Percentiles rank a stretch among this genome's conserved stretches.
Conservation (phyloP, 2,113 vertebrate genomes). For the Tapirus terrestris region DNA sequence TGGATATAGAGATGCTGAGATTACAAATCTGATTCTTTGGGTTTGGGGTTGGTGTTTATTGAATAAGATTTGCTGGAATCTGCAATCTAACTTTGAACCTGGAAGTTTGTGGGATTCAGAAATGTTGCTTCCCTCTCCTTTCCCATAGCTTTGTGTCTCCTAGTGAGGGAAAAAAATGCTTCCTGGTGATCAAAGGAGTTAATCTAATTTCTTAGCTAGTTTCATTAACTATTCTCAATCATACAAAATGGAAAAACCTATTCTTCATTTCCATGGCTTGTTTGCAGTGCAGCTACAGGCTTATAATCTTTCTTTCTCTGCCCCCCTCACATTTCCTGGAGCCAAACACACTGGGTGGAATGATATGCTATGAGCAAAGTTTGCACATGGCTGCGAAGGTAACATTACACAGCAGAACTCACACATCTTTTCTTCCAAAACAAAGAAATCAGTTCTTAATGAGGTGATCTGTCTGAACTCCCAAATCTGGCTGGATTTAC, state of each 20-base stretch:
- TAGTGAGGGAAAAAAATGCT: not conserved
- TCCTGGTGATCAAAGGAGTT: not conserved
- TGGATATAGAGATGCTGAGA: not conserved
- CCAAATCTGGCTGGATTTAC: slow-evolving; percentile 6
- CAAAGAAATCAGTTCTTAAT: not conserved
- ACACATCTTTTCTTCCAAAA: not conserved
- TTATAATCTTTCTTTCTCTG: not conserved
- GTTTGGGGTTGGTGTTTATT: not conserved
- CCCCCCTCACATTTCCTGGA: not conserved
- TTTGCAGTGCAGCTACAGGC: not conserved
- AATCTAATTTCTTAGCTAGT: not conserved
- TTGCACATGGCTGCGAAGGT: not conserved
- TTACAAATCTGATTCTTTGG: not conserved
- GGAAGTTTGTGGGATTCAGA: fast-evolving
- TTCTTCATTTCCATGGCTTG: not conserved
- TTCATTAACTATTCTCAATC: not conserved
- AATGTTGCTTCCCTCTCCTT: not conserved
- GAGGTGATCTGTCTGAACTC: not conserved
- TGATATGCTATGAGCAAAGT: not conserved
- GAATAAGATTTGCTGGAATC: not conserved
- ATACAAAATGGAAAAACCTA: fast-evolving
- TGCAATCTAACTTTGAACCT: not conserved
- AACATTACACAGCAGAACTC: not conserved
- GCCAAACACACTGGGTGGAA: not conserved
- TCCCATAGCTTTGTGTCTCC: not conserved